A percentile compares a stretch with the other conserved stretches of the same genome.
These are phyloP conservation scores for Tyria jacobaeae DNA, from an alignment of 2,888 invertebrate species.

Conservation along the genomic window DNA sequence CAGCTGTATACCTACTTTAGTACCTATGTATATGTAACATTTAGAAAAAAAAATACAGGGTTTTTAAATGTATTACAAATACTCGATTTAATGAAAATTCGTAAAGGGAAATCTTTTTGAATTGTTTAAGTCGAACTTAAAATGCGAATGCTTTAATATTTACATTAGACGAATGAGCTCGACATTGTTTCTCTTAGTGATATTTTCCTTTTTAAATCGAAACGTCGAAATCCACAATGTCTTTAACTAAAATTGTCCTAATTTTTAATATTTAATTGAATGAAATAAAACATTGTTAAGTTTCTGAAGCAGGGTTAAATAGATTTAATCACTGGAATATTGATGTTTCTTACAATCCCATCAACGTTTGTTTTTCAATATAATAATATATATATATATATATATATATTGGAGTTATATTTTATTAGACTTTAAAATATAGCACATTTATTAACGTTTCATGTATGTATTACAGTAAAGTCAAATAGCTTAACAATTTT, in stretches of 20 bases:
- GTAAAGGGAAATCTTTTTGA: conserved; percentile 7
- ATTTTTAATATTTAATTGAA: background rate
- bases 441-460: conserved; percentile 34
- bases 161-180: background rate
- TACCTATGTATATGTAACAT: conserved; percentile 29
- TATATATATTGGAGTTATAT: conserved; percentile 52
- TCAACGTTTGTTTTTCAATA: background rate
- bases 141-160: too few relatives aligned
- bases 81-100: conserved; percentile 13
- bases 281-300: conserved; percentile 35
- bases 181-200: conserved; percentile 1
- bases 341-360: too few relatives aligned
- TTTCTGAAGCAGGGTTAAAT: conserved; percentile 19
- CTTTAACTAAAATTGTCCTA: conserved; percentile 13
- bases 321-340: too few relatives aligned
- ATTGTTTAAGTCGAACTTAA: conserved; percentile 14
- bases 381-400: conserved; percentile 3
- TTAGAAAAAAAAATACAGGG: conserved; percentile 35
- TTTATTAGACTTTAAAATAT: conserved; percentile 43
- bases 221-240: conserved; percentile 43
- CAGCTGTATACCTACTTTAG: conserved; percentile 1
- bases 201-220: conserved; percentile 9
- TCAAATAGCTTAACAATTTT: conserved; percentile 33
- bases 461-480: conserved; percentile 21
- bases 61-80: conserved; percentile 24